Base-by-base conservation (phyloP, 2,888 invertebrate genomes). In the Dioctria linearis region DNA sequence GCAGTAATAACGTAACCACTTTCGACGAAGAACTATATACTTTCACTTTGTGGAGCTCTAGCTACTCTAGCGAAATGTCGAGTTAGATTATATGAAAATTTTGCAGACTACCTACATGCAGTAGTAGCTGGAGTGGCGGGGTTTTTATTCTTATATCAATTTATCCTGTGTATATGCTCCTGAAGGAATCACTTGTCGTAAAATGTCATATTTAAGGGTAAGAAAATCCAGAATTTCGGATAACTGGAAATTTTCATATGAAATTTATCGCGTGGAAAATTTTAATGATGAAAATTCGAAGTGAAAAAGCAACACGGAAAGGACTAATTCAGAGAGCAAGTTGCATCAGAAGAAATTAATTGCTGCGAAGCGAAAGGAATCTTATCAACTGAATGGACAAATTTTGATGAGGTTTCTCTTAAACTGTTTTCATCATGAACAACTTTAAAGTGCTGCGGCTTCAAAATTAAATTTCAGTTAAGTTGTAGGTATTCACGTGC, bases 221-320 rank as follows among this genome's bases (percentile, higher is more conserved):
- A 75, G 75, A 75, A 75, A 75, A 59, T 61, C 61, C 59, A 42
- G 61, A 75, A 61, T 61, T 59, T 61, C 37, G 75, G 75, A 75
- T 75, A 75, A 59, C 42, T 75, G 75, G 75, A 75, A 75, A 75
- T 39, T 75, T 59, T 75, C 75, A 75, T 75, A 75, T 75, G 40
- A 75, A 75, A 51, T 75, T 75, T 61, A 75, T 61, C 75, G 57
- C 43, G 75, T 61, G 75, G 75, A 75, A 75, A 75, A 75, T 75
- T 75, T 75, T 75, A 75, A 75, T 75, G 75, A 75, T 42, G 13
- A 25, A 75, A 57, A 59, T 71, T 71, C 51, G 51, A 71, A 71
- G 51, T 40, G 54, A 71, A n/a, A 49, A 37, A 37, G 71, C 43
- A 67, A 42, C 57, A 3, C 8, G 5, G 8, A 57, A 25, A 71